Evolutionary conservation across 2,113 vertebrate species (phyloP).

Genomic region (Hippopotamus amphibius): DNA sequence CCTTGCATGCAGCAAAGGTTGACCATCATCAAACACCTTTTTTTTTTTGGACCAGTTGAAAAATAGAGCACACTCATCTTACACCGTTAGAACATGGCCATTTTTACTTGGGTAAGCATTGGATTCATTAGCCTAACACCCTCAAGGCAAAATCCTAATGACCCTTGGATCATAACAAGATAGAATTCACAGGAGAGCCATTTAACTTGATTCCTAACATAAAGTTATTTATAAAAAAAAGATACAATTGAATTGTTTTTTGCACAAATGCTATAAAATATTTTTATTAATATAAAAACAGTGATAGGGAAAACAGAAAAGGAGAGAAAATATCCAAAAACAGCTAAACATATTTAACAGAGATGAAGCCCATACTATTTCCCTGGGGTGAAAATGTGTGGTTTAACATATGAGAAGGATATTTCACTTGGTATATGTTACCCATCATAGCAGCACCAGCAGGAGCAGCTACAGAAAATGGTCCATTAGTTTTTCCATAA

Average conservation of each 20-base stretch:
- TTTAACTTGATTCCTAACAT: conserved; percentile 80
- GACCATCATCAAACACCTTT: conserved; percentile 67
- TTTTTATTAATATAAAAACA: conserved; percentile 74
- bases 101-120: conserved; percentile 74
- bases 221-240: conserved; percentile 75
- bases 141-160: conserved; percentile 73
- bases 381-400: conserved; percentile 24
- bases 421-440: conserved; percentile 40
- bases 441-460: conserved; percentile 46
- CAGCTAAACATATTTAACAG: conserved; percentile 72
- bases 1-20: conserved; percentile 54
- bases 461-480: conserved; percentile 56
- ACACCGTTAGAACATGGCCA: conserved; percentile 59
- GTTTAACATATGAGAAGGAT: conserved; percentile 17
- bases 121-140: conserved; percentile 81
- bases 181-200: conserved; percentile 80
- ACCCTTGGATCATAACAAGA: conserved; percentile 78
- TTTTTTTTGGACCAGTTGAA: conserved; percentile 67
- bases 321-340: conserved; percentile 54
- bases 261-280: conserved; percentile 75
- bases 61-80: conserved; percentile 68
- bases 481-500: conserved; percentile 70
- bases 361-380: conserved; percentile 60
- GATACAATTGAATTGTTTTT: conserved; percentile 44
- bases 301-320: conserved; percentile 79